Base-by-base conservation (phyloP, 2,797 vertebrate species). In the Apogon talboti region DNA sequence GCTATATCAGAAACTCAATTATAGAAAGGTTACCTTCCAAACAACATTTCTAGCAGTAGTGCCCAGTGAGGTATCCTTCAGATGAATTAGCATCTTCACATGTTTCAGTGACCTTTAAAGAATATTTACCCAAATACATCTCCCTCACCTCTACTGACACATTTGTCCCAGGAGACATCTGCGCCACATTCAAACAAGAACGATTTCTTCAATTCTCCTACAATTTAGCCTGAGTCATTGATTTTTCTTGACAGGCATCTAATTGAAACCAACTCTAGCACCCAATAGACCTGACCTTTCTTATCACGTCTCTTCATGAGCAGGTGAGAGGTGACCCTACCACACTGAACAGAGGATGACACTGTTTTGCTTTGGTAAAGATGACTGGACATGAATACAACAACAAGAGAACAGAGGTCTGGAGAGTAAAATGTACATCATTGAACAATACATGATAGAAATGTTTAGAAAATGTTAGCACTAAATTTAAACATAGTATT, bases 161-260 rank as follows among this genome's bases (percentile, higher is more conserved):
- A 50, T 86, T 86, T 80, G 57, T 88, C 75, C 65, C 59, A 1
- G 44, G 24, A 70, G 74, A 61, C 3, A 40, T 71, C 71, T 57
- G 38, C 46, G 48, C 50, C 56, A 49, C 72, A 74, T 79, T 71
- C 71, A 77, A 78, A 84, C 74, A 79, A 77, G 72, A 87, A 79
- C 57, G 60, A 78, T 78, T 79, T 72, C 80, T 67, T 70, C 71
- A 44, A 78, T 83, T 82, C 85, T 69, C 84, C 87, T 87, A 87
- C 60, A 66, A 77, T 81, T 82, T 76, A 75, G 55, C 64, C 66
- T 69, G 81, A 90, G 86, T 66, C 84, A 92, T 87, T 74, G 90
- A 93, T 90, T 85, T 70, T 54, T 60, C 51, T 71, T 12, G 55
- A 88, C 84, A 81, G 66, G 44, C 37, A 79, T 83, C 73, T 91